Percentiles rank a stretch among this genome's conserved stretches.
Conservation (phyloP, 1,140 invertebrate species). For the Heterodera schachtii region DNA sequence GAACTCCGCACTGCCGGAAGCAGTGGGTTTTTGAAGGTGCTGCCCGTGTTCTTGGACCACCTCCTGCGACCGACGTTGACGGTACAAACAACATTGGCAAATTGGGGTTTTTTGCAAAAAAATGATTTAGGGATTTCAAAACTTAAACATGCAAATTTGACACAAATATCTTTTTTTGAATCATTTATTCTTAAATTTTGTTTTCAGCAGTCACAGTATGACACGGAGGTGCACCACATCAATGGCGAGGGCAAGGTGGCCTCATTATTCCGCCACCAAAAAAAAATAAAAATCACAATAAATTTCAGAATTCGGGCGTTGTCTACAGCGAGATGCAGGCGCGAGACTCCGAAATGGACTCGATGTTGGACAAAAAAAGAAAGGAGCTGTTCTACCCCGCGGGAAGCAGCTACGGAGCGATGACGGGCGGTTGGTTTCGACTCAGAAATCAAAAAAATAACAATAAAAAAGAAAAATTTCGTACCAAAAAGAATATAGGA, state of each 20-base stretch:
- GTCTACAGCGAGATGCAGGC: constrained; percentile 93
- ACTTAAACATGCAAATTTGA: too few species aligned
- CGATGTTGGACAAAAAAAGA: constrained; percentile 44
- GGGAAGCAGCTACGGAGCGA: constrained; percentile 71
- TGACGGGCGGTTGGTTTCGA: constrained; percentile 70
- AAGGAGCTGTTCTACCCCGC: constrained; percentile 52
- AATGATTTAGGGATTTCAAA: too few species aligned
- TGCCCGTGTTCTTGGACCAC: constrained; percentile 88
- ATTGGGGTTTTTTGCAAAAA: too few species aligned
- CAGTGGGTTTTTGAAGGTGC: constrained; percentile 81
- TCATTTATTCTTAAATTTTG: not conserved
- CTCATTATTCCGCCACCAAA: too few species aligned
- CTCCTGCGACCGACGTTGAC: constrained; percentile 80
- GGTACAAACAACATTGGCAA: not conserved
- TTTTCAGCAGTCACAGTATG: constrained; percentile 76
- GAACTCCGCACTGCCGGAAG: constrained; percentile 83
- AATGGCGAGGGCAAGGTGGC: constrained; percentile 76
- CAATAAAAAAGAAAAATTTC: too few species aligned
- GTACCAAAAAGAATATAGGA: too few species aligned
- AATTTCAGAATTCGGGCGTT: constrained; percentile 77
- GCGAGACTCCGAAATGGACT: constrained; percentile 57
- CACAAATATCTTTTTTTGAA: not conserved
- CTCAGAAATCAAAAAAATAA: too few species aligned
- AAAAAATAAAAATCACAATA: too few species aligned
- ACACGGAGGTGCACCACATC: constrained; percentile 88